Base-by-base conservation (phyloP, 1,140 invertebrate genomes). In the Penaeus indicus region DNA sequence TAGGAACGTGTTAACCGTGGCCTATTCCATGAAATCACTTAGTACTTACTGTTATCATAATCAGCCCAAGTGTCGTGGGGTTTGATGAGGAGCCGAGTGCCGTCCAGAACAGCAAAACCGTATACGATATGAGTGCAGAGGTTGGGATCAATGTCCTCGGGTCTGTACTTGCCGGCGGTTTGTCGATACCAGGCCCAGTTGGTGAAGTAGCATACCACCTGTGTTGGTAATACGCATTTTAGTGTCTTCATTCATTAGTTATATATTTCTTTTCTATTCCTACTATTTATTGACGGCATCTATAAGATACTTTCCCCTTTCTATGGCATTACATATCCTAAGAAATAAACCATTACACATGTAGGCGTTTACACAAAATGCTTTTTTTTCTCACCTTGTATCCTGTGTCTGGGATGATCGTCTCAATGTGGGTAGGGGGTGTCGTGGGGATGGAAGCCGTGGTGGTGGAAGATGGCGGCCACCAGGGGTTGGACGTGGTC, bases 101-200 rank as follows among this genome's bases (percentile, higher is more conserved):
- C 95, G 90, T 97, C 96, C 32, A 98, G 92, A 3, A 97, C 96
- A 3, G 97, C 97, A 92, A 98, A 98, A 38, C 97, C 97, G 91
- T 98, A 98, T 1, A 98, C 95, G 80, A 98, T 96, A 91, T 98
- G 97, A 0, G 97, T 98, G 92, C 97, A 98, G 0, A 98, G 94
- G 63, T 95, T 95, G 1, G 96, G 94, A 92, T 98, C 96, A 32
- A 98, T 97, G 90, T 97, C 95, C 92, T 97, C 96, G 1, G 97
- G 97, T 2, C 95, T 93, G 90, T 96, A 98, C 91, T 96, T 96
- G 72, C 96, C 97, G 22, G 94, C 91, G 0, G 96, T 96, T 89
- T 95, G 95, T n/a, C 97, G 77, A 83, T 93, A 93, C 96, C 97
- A 98, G 1, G 97, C 96, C 97, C 97, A 98, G 91, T 98, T 98